Evolutionary conservation across 92 coral and sea anemone genomes (phyloP).

Genomic region (Umimayanthus chanpuru): DNA sequence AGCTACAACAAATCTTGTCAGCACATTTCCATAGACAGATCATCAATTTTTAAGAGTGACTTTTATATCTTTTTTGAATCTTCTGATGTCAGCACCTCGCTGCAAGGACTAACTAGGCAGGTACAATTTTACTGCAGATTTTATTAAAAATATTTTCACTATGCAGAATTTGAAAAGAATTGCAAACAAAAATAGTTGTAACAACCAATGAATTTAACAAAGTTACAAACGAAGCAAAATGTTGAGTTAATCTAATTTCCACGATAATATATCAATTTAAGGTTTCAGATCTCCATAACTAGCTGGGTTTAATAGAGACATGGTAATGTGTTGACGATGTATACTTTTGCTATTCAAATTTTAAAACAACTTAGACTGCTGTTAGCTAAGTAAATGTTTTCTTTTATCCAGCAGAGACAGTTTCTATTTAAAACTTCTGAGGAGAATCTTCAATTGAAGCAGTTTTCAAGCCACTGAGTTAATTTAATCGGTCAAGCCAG

Average conservation of each 20-base stretch:
- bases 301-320: too few relatives aligned
- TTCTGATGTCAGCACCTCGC: not conserved
- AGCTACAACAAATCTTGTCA: not conserved
- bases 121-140: too few relatives aligned
- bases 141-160: not conserved
- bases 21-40: not conserved
- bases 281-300: not conserved
- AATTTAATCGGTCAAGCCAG: constrained; percentile 30
- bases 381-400: not conserved
- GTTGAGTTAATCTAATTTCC: not conserved
- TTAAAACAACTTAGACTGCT: not conserved
- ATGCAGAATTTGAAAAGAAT: too few relatives aligned
- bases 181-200: too few relatives aligned
- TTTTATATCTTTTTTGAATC: too few relatives aligned
- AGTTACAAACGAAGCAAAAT: too few relatives aligned
- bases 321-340: too few relatives aligned
- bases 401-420: not conserved
- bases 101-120: not conserved
- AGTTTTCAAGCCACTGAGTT: not conserved
- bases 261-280: not conserved
- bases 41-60: not conserved
- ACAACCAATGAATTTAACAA: too few relatives aligned
- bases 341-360: not conserved
- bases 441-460: not conserved
- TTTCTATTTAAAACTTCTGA: not conserved